A percentile compares a stretch with the other conserved stretches of the same genome.
Evolutionary conservation across 2,797 vertebrate genomes (phyloP).

Genomic region (Discoglossus pictus): DNA sequence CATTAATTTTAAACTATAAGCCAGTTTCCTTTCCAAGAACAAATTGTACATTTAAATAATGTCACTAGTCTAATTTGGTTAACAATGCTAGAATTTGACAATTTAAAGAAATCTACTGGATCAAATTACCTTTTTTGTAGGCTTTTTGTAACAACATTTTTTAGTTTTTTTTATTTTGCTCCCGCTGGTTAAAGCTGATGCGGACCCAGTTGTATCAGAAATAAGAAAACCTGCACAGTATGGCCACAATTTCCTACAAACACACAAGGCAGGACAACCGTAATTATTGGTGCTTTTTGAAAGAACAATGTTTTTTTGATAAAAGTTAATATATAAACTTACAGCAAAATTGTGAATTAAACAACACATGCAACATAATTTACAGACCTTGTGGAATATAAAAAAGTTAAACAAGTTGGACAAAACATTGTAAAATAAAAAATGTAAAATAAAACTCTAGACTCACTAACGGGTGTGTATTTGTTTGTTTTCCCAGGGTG

Average conservation of each 20-base stretch:
- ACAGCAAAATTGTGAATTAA: conserved; percentile 3
- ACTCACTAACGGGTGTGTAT: no score
- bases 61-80: conserved; percentile 88
- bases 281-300: conserved; percentile 37
- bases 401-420: no score
- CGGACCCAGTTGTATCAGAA: conserved; percentile 61
- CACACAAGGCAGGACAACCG: background rate
- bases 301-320: background rate
- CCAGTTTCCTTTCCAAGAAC: conserved; percentile 73
- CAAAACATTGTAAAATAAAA: no score
- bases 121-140: conserved; percentile 68
- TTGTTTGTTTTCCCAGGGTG: no score
- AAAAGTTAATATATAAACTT: no score
- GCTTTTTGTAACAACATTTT: conserved; percentile 62
- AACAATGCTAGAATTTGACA: conserved; percentile 78
- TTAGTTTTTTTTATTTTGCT: no score
- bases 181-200: conserved; percentile 72
- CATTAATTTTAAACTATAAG: conserved; percentile 69
- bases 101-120: conserved; percentile 74
- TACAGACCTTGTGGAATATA: no score
- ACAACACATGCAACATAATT: conserved; percentile 6
- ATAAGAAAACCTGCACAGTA: conserved; percentile 57
- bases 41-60: conserved; percentile 84
- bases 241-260: background rate
- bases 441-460: no score